Conservation (phyloP, 2,797 vertebrate genomes). For the Calcarius lapponicus region DNA sequence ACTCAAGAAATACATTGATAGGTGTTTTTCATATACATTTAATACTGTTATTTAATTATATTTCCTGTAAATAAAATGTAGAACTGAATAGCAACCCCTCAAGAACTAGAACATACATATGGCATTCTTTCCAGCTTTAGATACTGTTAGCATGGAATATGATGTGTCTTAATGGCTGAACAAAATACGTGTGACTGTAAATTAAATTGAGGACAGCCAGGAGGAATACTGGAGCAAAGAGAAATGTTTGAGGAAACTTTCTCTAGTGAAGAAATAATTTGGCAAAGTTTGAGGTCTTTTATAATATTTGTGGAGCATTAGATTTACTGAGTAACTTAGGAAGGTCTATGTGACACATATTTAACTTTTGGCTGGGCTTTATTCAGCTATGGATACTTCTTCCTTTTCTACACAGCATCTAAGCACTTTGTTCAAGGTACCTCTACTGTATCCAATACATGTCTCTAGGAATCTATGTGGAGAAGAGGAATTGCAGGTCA, state of each 20-base stretch:
- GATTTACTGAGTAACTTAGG: background rate
- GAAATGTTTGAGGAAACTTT: background rate
- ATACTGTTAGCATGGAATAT: background rate
- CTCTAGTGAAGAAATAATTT: background rate
- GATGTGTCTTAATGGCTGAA: background rate
- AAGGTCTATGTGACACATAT: rapidly evolving
- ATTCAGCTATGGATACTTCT: background rate
- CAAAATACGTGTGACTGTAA: background rate
- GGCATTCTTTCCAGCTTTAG: background rate
- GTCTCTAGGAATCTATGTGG: background rate
- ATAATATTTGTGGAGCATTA: background rate
- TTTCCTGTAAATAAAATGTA: background rate
- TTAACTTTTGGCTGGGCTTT: background rate
- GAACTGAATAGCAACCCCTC: background rate
- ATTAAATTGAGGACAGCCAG: background rate
- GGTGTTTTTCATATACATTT: background rate
- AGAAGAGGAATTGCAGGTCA: background rate
- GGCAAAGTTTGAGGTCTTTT: background rate
- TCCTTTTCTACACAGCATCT: background rate
- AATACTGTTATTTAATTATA: background rate
- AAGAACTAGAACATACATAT: background rate
- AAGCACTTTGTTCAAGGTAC: background rate
- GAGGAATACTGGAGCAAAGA: background rate
- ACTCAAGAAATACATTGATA: background rate
- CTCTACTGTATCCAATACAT: rapidly evolving